phyloP scores from a whole-genome alignment of 2,797 vertebrate genomes.

The Characodon lateralis region DNA sequence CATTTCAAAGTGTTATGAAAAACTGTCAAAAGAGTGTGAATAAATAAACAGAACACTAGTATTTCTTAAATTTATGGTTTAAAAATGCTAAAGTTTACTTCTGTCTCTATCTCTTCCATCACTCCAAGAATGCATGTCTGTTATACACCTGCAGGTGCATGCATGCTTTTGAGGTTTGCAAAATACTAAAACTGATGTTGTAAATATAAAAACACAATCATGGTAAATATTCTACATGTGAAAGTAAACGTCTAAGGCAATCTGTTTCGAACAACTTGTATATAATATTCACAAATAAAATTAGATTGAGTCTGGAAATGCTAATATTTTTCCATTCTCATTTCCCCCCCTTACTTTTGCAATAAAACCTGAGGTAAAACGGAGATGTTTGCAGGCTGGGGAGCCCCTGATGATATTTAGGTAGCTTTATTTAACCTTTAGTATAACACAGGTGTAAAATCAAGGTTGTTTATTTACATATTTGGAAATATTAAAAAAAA shows the following conservation, averaged over 20 bases:
- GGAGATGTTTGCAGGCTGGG: background rate
- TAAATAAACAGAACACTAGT: background rate
- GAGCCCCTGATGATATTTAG: background rate
- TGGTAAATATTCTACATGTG: background rate
- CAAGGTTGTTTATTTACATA: background rate
- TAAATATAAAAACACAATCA: background rate
- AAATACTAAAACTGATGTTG: background rate
- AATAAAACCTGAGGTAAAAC: background rate
- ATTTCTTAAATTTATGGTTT: background rate
- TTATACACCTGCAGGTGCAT: background rate
- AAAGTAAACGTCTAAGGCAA: background rate
- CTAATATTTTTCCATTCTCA: background rate
- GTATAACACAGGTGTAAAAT: background rate
- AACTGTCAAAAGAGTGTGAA: background rate
- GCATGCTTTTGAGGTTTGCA: background rate
- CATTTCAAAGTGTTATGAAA: background rate
- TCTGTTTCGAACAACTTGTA: too few species aligned
- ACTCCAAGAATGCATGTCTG: background rate
- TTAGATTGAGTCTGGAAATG: too few species aligned
- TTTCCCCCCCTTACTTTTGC: too few species aligned
- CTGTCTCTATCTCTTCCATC: background rate
- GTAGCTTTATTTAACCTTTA: background rate
- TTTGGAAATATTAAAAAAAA: background rate
- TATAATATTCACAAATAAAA: too few species aligned
- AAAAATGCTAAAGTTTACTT: background rate